Evolutionary conservation across 2,797 vertebrate species (phyloP).

Genomic region (Sebastes variabilis): DNA sequence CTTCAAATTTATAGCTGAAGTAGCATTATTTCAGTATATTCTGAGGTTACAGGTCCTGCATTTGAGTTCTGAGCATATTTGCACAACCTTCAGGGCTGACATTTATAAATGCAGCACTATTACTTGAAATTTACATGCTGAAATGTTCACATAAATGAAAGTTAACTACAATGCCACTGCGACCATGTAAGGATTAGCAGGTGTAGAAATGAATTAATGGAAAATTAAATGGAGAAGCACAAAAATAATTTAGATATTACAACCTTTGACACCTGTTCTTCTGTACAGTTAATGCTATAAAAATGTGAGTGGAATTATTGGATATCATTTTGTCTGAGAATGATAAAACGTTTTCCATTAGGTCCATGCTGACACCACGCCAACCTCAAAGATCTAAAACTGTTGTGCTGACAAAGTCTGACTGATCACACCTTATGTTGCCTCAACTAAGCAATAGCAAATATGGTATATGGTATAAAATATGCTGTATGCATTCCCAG

Average conservation of each 20-base stretch:
- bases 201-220: neutral
- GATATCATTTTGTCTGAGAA: neutral
- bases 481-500: neutral
- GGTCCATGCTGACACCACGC: neutral
- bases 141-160: neutral
- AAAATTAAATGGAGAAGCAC: neutral
- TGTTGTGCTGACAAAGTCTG: neutral
- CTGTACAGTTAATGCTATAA: neutral
- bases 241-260: neutral
- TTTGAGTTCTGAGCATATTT: neutral
- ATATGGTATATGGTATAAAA: neutral
- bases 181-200: neutral
- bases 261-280: neutral
- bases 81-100: neutral
- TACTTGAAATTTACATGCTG: neutral
- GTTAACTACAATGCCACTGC: neutral
- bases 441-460: neutral
- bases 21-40: neutral
- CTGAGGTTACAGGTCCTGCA: neutral
- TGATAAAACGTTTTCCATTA: neutral
- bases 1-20: neutral
- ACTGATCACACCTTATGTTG: slow-evolving; percentile 2
- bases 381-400: neutral
- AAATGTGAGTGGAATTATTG: neutral
- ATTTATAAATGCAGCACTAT: neutral